Evolutionary conservation across 2,797 vertebrate genomes (phyloP), one percentile per base, ranked within the genome.

Genomic region (Alcedo quadribrachys): DNA sequence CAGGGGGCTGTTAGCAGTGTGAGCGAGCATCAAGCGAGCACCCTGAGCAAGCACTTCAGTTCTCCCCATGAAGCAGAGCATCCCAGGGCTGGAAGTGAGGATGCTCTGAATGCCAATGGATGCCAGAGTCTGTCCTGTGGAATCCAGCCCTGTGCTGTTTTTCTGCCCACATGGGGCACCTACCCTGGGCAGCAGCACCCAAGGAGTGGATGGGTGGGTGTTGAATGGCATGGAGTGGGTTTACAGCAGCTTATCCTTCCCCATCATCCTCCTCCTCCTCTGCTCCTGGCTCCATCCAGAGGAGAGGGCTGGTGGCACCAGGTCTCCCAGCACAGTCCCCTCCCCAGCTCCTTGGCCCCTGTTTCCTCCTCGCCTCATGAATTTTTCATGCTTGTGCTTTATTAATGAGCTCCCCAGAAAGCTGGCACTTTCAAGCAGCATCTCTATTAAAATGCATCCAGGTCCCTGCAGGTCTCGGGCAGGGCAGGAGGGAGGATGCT

Each of bases 381-480:
- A 91, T 87, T 75, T 90, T 95, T 91, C 82, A 90, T 92, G 81
- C 76, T 75, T 10, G 19, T 82, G 70, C 73, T 30, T 90, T 75
- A 87, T 94, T 95, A 78, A 94, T 70, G 96, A 95, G 91, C 88
- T 93, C 92, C 85, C 79, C 79, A 9, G 78, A 33, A 94, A 68
- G 61, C 22, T 22, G 13, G 76, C 5, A 12, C 91, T 78, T 18
- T 20, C 81, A 15, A 53, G 53, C 61, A 3, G 12, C 33, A 5
- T 81, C 78, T 87, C 92, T 48, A 87, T 95, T 91, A 84, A 91
- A 62, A 92, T 78, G 85, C 92, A 82, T 40, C 91, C 89, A 67
- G 45, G 87, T 65, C 92, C 85, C 85, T 0, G 58, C 92, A 14
- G 95, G 92, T 73, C 85, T 33, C 3, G 2, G 84, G 84, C 88